These are phyloP conservation scores for Otocyon megalotis DNA, from an alignment of 2,113 vertebrate genomes.

Conservation along the genomic window DNA sequence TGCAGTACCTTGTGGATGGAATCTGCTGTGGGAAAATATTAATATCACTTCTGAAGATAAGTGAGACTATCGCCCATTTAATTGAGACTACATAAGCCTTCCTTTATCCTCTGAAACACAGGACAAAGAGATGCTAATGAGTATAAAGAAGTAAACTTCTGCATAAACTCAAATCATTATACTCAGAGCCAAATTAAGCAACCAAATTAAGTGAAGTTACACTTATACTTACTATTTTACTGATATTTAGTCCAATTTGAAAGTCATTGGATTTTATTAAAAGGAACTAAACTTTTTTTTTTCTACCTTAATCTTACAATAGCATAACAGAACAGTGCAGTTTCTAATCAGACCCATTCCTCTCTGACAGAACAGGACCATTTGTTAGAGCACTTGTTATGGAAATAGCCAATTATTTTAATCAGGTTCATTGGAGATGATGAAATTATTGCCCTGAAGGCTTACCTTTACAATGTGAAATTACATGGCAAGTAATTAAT, in stretches of 20 bases:
- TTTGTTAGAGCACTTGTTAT: slow-evolving; percentile 86
- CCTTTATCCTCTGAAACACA: neutral
- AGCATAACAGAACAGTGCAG: neutral
- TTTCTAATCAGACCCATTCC: slow-evolving; percentile 73
- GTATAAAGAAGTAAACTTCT: neutral
- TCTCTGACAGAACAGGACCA: slow-evolving; percentile 80
- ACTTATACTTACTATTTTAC: slow-evolving; percentile 9
- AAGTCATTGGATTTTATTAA: slow-evolving; percentile 51
- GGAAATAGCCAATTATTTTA: slow-evolving; percentile 90
- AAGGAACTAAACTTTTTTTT: neutral
- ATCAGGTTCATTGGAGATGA: slow-evolving; percentile 87
- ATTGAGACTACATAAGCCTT: neutral
- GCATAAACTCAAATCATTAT: slow-evolving; percentile 39
- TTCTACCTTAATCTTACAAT: slow-evolving; percentile 46
- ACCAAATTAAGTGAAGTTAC: slow-evolving; percentile 20
- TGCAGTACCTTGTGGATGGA: neutral
- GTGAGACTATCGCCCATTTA: neutral
- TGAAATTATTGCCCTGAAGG: slow-evolving; percentile 85
- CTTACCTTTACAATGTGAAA: slow-evolving; percentile 81
- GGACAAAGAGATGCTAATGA: neutral
- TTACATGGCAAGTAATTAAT: slow-evolving; percentile 79
- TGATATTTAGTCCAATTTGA: neutral
- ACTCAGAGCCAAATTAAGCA: slow-evolving; percentile 1
- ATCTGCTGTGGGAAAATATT: slow-evolving; percentile 5
- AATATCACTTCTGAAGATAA: slow-evolving; percentile 6